These are phyloP conservation scores for Sebastiscus tertius DNA, from an alignment of 2,797 vertebrate genomes.

Conservation along the genomic window DNA sequence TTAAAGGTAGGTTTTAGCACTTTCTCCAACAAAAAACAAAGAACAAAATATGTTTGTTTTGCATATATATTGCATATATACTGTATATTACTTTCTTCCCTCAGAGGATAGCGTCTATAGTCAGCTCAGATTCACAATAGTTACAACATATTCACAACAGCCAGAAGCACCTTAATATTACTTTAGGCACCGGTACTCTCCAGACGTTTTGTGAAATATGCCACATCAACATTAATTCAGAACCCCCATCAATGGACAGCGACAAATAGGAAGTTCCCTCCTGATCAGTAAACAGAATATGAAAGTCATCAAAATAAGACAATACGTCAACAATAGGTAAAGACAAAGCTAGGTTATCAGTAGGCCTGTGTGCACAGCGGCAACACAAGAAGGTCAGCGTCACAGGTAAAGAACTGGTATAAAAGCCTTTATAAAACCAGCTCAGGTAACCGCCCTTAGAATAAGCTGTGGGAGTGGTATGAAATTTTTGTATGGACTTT, in stretches of 20 bases:
- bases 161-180: neutral
- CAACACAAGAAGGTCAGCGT: neutral
- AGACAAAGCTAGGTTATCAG: neutral
- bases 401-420: neutral
- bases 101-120: neutral
- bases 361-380: neutral
- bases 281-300: neutral
- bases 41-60: neutral
- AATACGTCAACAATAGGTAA: neutral
- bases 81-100: neutral
- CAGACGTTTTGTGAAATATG: neutral
- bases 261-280: neutral
- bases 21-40: neutral
- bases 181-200: neutral
- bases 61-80: slow-evolving; percentile 20
- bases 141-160: neutral
- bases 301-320: neutral
- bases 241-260: neutral
- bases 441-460: neutral
- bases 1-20: slow-evolving; percentile 77
- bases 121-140: neutral
- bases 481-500: neutral
- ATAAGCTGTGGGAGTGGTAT: neutral
- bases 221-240: neutral
- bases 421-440: neutral